A percentile compares a stretch with the other conserved stretches of the same genome.
phyloP scores from a whole-genome alignment of 2,888 invertebrate species.

The Campaea margaritaria region DNA sequence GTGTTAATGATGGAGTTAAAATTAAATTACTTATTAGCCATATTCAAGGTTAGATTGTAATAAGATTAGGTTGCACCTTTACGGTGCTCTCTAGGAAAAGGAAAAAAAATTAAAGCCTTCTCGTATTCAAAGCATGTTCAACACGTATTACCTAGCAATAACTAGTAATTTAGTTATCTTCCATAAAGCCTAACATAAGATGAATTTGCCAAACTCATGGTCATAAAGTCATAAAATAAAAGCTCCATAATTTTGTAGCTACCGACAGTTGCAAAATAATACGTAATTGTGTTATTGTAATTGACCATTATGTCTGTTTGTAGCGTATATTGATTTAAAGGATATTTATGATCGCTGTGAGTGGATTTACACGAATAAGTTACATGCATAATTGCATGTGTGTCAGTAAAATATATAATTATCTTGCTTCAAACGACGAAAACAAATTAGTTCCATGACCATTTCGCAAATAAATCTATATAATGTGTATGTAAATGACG shows the following conservation, averaged over 20 bases:
- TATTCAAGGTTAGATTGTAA: too few relatives aligned
- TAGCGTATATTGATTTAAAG: constrained; percentile 38
- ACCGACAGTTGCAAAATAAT: constrained; percentile 33
- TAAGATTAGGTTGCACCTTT: too few relatives aligned
- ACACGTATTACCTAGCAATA: too few relatives aligned
- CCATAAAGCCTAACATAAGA: background rate
- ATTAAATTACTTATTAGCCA: too few relatives aligned
- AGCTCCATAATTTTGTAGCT: constrained; percentile 25
- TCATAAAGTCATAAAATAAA: constrained; percentile 14
- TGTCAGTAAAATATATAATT: constrained; percentile 22
- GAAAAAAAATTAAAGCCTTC: too few relatives aligned
- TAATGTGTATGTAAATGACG: constrained; percentile 21
- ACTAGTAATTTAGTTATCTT: too few relatives aligned
- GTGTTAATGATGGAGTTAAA: too few relatives aligned
- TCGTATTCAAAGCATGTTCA: too few relatives aligned
- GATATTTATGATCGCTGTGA: constrained; percentile 36
- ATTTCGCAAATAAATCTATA: constrained; percentile 32
- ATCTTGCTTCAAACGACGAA: constrained; percentile 23
- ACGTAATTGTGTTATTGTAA: constrained; percentile 40
- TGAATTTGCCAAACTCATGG: constrained; percentile 16
- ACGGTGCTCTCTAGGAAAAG: too few relatives aligned
- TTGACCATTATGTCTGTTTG: constrained; percentile 38
- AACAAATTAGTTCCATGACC: constrained; percentile 40
- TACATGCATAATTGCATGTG: constrained; percentile 21
- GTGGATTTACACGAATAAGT: constrained; percentile 21